A percentile compares a stretch with the other conserved stretches of the same genome.
Evolutionary conservation across 2,113 vertebrate species (phyloP).

Genomic region (Apaloderma vittatum): DNA sequence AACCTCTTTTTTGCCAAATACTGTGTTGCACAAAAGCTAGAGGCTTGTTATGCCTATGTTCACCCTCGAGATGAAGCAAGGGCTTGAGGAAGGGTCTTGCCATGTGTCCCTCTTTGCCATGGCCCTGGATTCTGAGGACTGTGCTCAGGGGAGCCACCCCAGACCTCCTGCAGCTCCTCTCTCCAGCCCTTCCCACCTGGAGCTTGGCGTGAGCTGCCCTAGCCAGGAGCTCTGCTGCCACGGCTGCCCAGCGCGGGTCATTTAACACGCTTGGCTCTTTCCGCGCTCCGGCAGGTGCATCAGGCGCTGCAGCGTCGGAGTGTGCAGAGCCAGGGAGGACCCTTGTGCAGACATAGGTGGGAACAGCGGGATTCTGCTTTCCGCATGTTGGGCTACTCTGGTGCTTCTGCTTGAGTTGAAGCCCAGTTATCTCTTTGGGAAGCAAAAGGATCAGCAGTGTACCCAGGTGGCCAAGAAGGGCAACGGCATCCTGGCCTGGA

Average conservation of each 20-base stretch:
- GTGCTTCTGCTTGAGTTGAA: neutral
- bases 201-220: neutral
- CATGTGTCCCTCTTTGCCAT: rapidly evolving
- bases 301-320: neutral
- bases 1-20: neutral
- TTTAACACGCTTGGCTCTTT: neutral
- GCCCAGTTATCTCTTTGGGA: neutral
- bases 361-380: neutral
- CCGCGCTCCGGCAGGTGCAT: rapidly evolving
- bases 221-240: neutral
- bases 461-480: too few species aligned
- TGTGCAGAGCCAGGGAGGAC: neutral
- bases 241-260: rapidly evolving
- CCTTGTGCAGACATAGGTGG: neutral
- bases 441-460: neutral
- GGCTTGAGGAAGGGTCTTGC: neutral
- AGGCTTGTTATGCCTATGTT: neutral
- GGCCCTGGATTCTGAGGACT: neutral
- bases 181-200: neutral
- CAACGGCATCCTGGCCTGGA: too few species aligned
- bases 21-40: neutral
- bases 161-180: neutral
- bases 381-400: neutral
- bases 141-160: neutral
- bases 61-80: rapidly evolving